Evolutionary conservation across 2,113 vertebrate species (phyloP).

Genomic region (Myrmecophaga tridactyla): DNA sequence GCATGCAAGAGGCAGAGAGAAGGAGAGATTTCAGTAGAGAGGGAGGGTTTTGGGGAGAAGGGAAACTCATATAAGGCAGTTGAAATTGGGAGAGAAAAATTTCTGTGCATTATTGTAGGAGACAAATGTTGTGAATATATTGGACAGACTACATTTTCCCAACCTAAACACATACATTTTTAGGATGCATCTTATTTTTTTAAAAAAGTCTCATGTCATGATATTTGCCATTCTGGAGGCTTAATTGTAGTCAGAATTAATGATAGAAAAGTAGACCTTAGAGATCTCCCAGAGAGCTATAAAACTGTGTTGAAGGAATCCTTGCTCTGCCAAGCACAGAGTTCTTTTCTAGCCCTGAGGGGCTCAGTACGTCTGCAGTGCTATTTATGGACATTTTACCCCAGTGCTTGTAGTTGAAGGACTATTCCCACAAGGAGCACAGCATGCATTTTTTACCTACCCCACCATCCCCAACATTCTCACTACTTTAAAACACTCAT

Average conservation of each 20-base stretch:
- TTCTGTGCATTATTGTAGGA: neutral
- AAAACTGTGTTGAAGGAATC: neutral
- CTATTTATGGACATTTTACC: neutral
- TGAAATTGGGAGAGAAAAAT: neutral
- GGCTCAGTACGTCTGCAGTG: neutral
- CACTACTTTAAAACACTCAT: neutral
- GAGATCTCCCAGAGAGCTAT: neutral
- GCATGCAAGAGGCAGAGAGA: neutral
- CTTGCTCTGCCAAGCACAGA: neutral
- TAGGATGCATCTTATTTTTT: neutral
- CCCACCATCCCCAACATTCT: too few species aligned
- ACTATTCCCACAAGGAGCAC: neutral
- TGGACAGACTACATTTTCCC: neutral
- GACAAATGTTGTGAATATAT: neutral
- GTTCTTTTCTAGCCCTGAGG: too few species aligned
- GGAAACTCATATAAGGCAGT: neutral
- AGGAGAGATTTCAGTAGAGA: neutral
- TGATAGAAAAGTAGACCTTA: neutral
- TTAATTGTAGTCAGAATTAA: neutral
- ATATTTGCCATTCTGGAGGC: neutral
- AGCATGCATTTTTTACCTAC: neutral
- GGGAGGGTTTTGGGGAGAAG: neutral
- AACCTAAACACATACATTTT: neutral
- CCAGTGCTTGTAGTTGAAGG: neutral
- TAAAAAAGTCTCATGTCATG: neutral